Percentiles rank a stretch among this genome's conserved stretches.
Evolutionary conservation across 2,797 vertebrate species (phyloP).

Genomic region (Labeo calbasu): DNA sequence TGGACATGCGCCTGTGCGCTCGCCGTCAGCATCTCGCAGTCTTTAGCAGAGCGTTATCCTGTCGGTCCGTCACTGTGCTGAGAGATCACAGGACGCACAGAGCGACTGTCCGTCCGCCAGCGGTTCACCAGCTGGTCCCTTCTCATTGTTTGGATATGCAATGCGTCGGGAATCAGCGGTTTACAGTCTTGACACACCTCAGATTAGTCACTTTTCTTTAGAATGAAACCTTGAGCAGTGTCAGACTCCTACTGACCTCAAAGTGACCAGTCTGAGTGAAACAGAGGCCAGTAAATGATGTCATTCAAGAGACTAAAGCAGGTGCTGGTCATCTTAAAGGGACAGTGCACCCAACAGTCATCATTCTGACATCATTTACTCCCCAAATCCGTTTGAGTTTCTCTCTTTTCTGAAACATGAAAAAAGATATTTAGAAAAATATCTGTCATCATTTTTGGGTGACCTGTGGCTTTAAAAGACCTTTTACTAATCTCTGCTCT

Average conservation of each 20-base stretch:
- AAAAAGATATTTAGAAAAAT: not conserved
- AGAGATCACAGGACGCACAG: conserved; percentile 9
- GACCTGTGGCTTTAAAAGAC: not conserved
- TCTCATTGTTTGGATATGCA: conserved; percentile 24
- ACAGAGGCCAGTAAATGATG: not conserved
- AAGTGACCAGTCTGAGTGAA: no score
- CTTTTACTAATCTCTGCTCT: not conserved
- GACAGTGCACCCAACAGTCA: not conserved
- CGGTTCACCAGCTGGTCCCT: conserved; percentile 75
- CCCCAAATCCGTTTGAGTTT: not conserved
- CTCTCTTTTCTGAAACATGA: not conserved
- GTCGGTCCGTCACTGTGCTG: not conserved
- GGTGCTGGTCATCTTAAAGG: not conserved
- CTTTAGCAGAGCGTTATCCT: not conserved
- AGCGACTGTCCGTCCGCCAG: conserved; percentile 56
- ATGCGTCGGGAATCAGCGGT: conserved; percentile 19
- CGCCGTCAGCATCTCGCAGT: not conserved
- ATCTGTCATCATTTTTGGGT: not conserved
- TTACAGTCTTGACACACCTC: not conserved
- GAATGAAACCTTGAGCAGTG: conserved; percentile 17
- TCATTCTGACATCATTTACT: not conserved
- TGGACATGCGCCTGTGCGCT: not conserved
- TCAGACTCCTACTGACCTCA: conserved; percentile 9
- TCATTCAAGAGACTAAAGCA: not conserved
- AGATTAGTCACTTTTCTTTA: conserved; percentile 7